Conservation (phyloP, 2,888 invertebrate genomes). For the Azorinus chamasolen region DNA sequence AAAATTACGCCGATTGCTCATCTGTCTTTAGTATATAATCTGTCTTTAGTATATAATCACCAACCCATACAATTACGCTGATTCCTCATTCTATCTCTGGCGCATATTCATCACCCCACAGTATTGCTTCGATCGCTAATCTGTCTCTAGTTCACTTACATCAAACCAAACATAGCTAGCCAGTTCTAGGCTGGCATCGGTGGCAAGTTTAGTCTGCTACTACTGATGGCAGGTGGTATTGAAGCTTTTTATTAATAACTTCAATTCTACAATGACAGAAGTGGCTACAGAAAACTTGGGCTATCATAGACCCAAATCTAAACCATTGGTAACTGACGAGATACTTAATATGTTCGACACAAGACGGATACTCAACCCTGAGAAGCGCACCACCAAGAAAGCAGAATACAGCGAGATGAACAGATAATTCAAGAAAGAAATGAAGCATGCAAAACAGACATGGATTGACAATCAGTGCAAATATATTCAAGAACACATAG, state of each 20-base stretch:
- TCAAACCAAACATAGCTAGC: conserved; percentile 5
- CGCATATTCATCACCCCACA: no score
- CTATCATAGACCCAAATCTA: background rate
- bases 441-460: conserved; percentile 15
- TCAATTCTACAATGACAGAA: conserved; percentile 2
- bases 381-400: background rate
- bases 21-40: no score
- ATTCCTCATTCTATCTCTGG: no score
- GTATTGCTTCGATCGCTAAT: no score
- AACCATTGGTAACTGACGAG: conserved; percentile 16
- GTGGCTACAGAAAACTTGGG: conserved; percentile 13
- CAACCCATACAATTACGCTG: no score
- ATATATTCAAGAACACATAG: conserved; percentile 12
- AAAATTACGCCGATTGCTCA: no score
- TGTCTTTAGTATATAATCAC: no score
- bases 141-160: no score
- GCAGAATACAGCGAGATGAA: background rate
- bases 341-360: conserved; percentile 8
- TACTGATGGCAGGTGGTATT: background rate
- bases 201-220: conserved; percentile 6
- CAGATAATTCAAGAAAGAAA: conserved; percentile 3
- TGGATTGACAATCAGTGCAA: conserved; percentile 21
- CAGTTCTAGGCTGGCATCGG: conserved; percentile 12
- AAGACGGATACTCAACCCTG: conserved; percentile 9
- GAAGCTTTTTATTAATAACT: background rate